phyloP scores from a whole-genome alignment of 2,888 invertebrate genomes.

The Protodeltote pygarga region DNA sequence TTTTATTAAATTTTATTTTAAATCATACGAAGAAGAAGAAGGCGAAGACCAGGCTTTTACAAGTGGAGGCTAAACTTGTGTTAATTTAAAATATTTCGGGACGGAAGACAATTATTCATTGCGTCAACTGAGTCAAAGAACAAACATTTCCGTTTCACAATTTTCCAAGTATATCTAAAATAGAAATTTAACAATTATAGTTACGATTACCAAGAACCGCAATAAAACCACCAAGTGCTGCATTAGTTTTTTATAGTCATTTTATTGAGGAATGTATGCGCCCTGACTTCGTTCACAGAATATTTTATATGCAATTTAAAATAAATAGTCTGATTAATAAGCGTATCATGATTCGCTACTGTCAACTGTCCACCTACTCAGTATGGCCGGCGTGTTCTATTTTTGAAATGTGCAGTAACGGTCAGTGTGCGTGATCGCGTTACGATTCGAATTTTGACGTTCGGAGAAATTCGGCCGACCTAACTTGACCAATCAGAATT shows the following conservation, averaged over 20 bases:
- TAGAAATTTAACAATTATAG: constrained; percentile 41
- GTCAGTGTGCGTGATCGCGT: constrained; percentile 81
- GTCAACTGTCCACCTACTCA: constrained; percentile 73
- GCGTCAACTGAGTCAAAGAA: too few species aligned
- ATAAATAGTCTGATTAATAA: constrained; percentile 84
- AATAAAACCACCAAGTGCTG: constrained; percentile 50
- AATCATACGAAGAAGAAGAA: too few species aligned
- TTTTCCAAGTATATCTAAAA: constrained; percentile 17
- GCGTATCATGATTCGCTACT: constrained; percentile 77
- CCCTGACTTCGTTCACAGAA: constrained; percentile 64
- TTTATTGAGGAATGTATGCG: constrained; percentile 68
- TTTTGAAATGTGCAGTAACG: constrained; percentile 86
- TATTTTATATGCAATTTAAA: constrained; percentile 80
- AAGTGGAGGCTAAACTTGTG: too few species aligned
- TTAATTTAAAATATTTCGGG: too few species aligned
- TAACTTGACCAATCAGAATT: constrained; percentile 62
- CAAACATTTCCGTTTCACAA: constrained; percentile 7
- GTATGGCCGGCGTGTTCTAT: constrained; percentile 85
- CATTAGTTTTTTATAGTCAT: constrained; percentile 61
- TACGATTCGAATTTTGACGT: constrained; percentile 81
- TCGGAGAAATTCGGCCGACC: constrained; percentile 81
- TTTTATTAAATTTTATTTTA: too few species aligned
- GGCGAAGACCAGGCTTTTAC: too few species aligned
- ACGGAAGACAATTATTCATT: too few species aligned
- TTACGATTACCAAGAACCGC: constrained; percentile 46